Percentiles rank a stretch among this genome's conserved stretches.
These are phyloP conservation scores for Osmoderma eremita DNA, from an alignment of 2,888 invertebrate genomes.

Conservation along the genomic window DNA sequence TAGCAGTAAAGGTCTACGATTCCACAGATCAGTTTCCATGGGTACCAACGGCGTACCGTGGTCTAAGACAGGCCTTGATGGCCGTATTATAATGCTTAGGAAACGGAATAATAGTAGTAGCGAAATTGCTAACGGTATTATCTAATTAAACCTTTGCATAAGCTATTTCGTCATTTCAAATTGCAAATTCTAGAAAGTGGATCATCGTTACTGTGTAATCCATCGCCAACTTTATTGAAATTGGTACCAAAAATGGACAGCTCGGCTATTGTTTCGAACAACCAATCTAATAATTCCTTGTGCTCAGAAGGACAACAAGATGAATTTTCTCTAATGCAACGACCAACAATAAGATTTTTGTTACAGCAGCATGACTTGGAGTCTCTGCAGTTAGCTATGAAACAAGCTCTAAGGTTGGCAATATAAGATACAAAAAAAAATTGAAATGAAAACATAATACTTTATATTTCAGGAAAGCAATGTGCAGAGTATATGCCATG, in stretches of 20 bases:
- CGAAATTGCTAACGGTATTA: constrained; percentile 67
- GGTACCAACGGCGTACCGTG: constrained; percentile 74
- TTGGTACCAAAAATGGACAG: constrained; percentile 75
- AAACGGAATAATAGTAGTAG: constrained; percentile 78
- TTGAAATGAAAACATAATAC: background rate
- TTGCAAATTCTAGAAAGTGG: constrained; percentile 69
- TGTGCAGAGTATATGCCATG: constrained; percentile 86
- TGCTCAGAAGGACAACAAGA: constrained; percentile 63
- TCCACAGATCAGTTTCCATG: constrained; percentile 90
- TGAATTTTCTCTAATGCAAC: constrained; percentile 71
- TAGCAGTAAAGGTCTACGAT: constrained; percentile 69
- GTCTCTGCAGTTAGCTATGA: constrained; percentile 85
- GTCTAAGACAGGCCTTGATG: constrained; percentile 69
- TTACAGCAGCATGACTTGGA: constrained; percentile 87
- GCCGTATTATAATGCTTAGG: constrained; percentile 70
- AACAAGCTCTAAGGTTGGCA: constrained; percentile 81
- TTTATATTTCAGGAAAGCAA: constrained; percentile 76
- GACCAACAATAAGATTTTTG: constrained; percentile 90
- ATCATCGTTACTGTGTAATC: constrained; percentile 86
- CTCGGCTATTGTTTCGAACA: constrained; percentile 65
- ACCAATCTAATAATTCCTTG: constrained; percentile 55
- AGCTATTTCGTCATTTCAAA: no score
- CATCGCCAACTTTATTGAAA: constrained; percentile 86
- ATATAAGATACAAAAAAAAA: background rate
- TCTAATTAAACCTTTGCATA: background rate